Percentiles rank a stretch among this genome's conserved stretches.
Conservation (phyloP, 2,113 vertebrate species). For the Psilopogon haemacephalus region DNA sequence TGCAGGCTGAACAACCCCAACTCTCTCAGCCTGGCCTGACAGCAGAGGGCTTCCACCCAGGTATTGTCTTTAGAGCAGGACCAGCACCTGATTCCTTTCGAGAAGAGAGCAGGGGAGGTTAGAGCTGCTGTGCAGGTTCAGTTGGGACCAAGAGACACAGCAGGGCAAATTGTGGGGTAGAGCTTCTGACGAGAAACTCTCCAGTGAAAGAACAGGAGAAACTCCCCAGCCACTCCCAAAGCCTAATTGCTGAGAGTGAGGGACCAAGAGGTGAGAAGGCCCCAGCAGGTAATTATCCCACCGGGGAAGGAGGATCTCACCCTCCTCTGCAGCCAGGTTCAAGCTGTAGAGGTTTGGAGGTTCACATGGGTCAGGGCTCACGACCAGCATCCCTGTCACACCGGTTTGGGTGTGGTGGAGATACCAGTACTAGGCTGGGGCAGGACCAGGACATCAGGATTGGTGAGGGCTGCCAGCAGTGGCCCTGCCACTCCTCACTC, state of each 20-base stretch:
- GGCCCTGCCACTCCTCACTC: not conserved
- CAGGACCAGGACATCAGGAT: not conserved
- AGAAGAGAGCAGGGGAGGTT: not conserved
- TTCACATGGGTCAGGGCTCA: not conserved
- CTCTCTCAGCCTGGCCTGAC: too few relatives aligned
- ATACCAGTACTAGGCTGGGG: not conserved
- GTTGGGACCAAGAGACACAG: not conserved
- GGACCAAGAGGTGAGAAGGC: not conserved
- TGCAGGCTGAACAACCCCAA: too few relatives aligned
- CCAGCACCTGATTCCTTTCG: fast-evolving
- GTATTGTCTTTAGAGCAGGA: fast-evolving
- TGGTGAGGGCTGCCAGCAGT: not conserved
- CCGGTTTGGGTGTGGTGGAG: not conserved
- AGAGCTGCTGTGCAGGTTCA: not conserved
- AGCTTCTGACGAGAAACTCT: not conserved
- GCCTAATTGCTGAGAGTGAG: not conserved
- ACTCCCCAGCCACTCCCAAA: constrained; percentile 28
- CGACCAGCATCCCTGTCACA: too few relatives aligned
- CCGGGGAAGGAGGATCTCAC: not conserved
- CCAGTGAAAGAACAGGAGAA: not conserved
- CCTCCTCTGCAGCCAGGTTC: not conserved
- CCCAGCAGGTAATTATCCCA: not conserved
- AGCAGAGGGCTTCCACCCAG: too few relatives aligned
- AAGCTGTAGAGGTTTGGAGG: not conserved
- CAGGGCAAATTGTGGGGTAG: not conserved